phyloP scores from a whole-genome alignment of 2,113 vertebrate species.

The Ginglymostoma cirratum region DNA sequence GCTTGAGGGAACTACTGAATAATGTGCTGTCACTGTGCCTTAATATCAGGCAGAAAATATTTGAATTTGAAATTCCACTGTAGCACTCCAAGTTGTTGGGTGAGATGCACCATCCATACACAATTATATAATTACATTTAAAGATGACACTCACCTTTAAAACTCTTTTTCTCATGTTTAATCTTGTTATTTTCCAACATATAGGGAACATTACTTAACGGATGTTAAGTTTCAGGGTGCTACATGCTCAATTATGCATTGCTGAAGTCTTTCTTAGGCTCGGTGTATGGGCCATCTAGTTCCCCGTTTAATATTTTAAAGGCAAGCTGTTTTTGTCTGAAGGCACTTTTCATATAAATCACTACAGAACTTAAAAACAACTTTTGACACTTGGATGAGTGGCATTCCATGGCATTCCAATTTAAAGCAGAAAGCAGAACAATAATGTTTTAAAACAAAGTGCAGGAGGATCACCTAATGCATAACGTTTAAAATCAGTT shows the following conservation, averaged over 20 bases:
- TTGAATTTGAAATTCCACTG: slow-evolving; percentile 38
- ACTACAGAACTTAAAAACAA: not conserved
- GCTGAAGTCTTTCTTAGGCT: not conserved
- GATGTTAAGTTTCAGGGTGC: not conserved
- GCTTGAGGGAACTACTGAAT: slow-evolving; percentile 30
- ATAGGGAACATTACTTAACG: not conserved
- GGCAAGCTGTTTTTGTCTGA: not conserved
- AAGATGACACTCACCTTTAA: slow-evolving; percentile 13
- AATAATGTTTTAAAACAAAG: no score
- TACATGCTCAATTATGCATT: slow-evolving; percentile 4
- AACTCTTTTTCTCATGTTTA: not conserved
- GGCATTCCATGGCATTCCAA: not conserved
- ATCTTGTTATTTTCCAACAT: not conserved
- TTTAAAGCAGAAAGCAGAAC: not conserved
- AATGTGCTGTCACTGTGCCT: slow-evolving; percentile 35
- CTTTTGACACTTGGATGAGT: not conserved
- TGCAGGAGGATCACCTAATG: not conserved
- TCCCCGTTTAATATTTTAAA: not conserved
- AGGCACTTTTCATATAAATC: not conserved
- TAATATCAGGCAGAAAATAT: slow-evolving; percentile 35
- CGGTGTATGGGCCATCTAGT: not conserved
- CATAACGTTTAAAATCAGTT: not conserved
- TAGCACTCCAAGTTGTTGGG: not conserved
- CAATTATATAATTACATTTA: slow-evolving; percentile 20
- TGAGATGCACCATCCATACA: not conserved